These are phyloP conservation scores for Araneus ventricosus DNA, from an alignment of 1,140 invertebrate genomes.

Conservation along the genomic window DNA sequence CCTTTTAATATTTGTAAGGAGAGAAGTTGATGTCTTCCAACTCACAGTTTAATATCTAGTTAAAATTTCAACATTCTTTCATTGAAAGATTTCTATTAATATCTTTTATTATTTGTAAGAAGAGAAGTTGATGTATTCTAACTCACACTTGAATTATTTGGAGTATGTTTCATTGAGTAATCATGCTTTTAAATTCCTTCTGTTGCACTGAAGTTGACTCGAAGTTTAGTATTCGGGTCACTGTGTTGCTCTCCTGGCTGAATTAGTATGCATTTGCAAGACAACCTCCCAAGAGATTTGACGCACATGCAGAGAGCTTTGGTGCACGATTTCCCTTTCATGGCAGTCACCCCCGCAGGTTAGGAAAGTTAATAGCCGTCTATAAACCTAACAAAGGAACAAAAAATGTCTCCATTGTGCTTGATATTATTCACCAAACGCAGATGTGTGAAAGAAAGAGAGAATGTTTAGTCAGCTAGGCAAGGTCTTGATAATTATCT, in stretches of 20 bases:
- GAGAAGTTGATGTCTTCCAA: no score
- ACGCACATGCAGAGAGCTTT: not conserved
- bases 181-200: not conserved
- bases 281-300: not conserved
- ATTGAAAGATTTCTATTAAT: no score
- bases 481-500: no score
- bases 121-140: no score
- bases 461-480: no score
- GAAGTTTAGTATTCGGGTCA: slow-evolving; percentile 7
- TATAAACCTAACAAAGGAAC: not conserved
- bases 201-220: slow-evolving; percentile 1
- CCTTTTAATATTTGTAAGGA: no score
- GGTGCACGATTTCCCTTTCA: not conserved
- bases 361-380: not conserved
- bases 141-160: not conserved
- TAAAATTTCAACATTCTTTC: no score
- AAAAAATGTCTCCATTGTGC: no score
- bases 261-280: slow-evolving; percentile 5
- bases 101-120: no score
- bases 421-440: no score
- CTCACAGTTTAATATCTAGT: no score
- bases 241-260: not conserved
- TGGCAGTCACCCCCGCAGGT: not conserved
- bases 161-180: not conserved
- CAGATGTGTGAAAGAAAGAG: no score